Evolutionary conservation across 1,140 invertebrate species (phyloP).

Genomic region (Drosophila elegans): DNA sequence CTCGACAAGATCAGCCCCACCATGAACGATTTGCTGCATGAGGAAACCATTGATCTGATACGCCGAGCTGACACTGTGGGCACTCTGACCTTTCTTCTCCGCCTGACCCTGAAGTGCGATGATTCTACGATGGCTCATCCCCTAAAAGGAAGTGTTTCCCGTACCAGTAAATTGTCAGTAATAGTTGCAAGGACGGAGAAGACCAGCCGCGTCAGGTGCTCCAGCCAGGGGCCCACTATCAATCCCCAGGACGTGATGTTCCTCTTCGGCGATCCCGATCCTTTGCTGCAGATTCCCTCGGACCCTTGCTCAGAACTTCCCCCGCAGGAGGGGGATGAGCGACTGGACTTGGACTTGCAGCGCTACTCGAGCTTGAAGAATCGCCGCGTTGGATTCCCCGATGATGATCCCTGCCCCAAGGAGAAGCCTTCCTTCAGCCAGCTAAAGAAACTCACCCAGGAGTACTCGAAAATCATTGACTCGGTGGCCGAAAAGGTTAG

Average conservation of each 20-base stretch:
- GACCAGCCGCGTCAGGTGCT: not conserved
- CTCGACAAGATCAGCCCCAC: constrained; percentile 27
- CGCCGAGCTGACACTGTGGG: constrained; percentile 10
- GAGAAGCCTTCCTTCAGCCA: not conserved
- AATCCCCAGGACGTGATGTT: constrained; percentile 54
- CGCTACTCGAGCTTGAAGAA: constrained; percentile 44
- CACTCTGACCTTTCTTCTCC: not conserved
- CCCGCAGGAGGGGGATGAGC: constrained; percentile 31
- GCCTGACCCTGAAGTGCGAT: constrained; percentile 23
- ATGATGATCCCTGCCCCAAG: not conserved
- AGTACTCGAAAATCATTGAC: constrained; percentile 18
- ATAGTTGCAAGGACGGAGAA: not conserved
- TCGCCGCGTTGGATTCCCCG: not conserved
- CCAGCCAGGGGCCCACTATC: constrained; percentile 15
- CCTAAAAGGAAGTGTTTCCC: not conserved
- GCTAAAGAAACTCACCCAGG: constrained; percentile 10
- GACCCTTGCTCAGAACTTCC: constrained; percentile 36
- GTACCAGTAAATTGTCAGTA: not conserved
- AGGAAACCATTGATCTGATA: not conserved
- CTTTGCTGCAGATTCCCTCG: constrained; percentile 10
- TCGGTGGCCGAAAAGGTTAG: constrained; percentile 18
- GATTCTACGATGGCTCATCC: too few species aligned
- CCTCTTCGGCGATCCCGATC: constrained; percentile 40
- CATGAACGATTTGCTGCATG: constrained; percentile 20
- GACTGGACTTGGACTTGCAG: constrained; percentile 39